Conservation (phyloP, 1,140 invertebrate genomes). For the Pteromalus puparum region DNA sequence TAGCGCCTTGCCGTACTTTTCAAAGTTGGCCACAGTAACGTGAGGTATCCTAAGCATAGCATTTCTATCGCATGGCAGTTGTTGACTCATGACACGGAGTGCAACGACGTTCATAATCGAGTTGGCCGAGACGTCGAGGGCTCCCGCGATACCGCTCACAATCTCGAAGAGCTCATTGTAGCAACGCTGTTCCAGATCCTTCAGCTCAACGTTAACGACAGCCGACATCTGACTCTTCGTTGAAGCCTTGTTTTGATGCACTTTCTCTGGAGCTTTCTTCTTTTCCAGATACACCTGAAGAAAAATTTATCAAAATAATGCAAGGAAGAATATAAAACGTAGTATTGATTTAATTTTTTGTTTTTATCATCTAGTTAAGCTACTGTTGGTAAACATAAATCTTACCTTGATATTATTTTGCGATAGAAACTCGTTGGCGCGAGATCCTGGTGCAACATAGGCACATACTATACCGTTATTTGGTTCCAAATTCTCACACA, state of each 20-base stretch:
- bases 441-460: conserved; percentile 86
- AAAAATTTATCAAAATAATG: not conserved
- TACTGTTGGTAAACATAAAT: not conserved
- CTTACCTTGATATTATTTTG: conserved; percentile 64
- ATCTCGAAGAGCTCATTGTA: conserved; percentile 75
- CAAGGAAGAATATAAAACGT: too few species aligned
- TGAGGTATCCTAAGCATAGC: conserved; percentile 91
- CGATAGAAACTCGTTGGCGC: conserved; percentile 74
- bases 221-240: conserved; percentile 58
- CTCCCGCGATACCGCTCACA: conserved; percentile 75
- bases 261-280: not conserved
- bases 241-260: too few species aligned
- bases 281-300: conserved; percentile 47
- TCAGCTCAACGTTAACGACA: conserved; percentile 30
- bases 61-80: conserved; percentile 83
- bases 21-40: conserved; percentile 90
- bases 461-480: conserved; percentile 88
- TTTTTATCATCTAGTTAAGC: too few species aligned
- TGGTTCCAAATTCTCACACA: conserved; percentile 86
- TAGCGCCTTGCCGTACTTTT: conserved; percentile 88
- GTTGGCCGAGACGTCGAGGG: conserved; percentile 74
- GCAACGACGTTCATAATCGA: conserved; percentile 79
- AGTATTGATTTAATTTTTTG: too few species aligned
- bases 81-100: conserved; percentile 83
- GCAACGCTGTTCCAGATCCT: conserved; percentile 74